These are phyloP conservation scores for Heliconius hewitsoni DNA, from an alignment of 1,140 invertebrate genomes.

Conservation along the genomic window DNA sequence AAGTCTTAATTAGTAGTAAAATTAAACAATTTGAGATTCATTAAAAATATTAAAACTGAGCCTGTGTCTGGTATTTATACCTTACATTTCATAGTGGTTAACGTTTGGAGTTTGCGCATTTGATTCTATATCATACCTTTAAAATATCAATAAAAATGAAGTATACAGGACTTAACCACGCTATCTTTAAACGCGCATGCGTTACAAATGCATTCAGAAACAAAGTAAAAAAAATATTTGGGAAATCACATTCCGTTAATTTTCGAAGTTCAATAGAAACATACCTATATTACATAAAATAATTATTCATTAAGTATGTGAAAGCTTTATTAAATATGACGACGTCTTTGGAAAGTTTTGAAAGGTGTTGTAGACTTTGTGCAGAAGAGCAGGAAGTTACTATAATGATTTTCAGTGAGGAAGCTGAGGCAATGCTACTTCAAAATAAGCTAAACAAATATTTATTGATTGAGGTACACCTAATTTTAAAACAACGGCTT, in stretches of 20 bases:
- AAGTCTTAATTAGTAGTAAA: background rate
- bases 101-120: constrained; percentile 48
- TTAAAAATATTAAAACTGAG: background rate
- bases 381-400: constrained; percentile 74
- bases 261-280: background rate
- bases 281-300: background rate
- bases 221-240: constrained; percentile 60
- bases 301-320: constrained; percentile 9
- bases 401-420: constrained; percentile 76
- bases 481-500: background rate
- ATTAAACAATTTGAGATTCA: background rate
- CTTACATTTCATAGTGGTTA: background rate
- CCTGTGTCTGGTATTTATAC: background rate
- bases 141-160: constrained; percentile 57
- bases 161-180: constrained; percentile 58
- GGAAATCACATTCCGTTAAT: constrained; percentile 20
- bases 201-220: constrained; percentile 47
- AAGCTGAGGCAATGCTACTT: constrained; percentile 74
- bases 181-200: constrained; percentile 69
- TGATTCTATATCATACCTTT: constrained; percentile 20
- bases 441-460: constrained; percentile 75
- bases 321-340: constrained; percentile 23
- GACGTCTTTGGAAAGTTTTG: constrained; percentile 56
- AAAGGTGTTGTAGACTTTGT: constrained; percentile 74
- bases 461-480: constrained; percentile 73